Conservation (phyloP, 1,140 invertebrate species). For the Trichomalopsis sarcophagae region DNA sequence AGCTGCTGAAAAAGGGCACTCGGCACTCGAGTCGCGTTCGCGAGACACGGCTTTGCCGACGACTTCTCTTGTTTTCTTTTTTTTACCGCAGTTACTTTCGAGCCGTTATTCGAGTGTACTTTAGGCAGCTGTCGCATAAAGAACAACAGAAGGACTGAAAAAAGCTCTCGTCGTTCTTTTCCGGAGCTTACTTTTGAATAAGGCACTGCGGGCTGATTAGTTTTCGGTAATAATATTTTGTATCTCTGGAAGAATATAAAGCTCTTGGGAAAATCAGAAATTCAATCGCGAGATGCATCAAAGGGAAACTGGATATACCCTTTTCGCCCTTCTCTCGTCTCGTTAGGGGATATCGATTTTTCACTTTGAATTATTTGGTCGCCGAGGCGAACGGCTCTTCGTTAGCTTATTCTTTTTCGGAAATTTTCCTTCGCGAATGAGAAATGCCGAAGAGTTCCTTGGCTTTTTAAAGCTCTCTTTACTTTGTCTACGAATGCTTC, state of each 20-base stretch:
- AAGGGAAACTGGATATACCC: neutral
- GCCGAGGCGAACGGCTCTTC: neutral
- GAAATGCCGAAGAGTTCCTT: too few species aligned
- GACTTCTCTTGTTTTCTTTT: neutral
- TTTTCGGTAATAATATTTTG: neutral
- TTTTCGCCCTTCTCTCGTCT: neutral
- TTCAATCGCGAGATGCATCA: constrained; percentile 6
- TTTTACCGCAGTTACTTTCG: neutral
- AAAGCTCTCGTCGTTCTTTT: neutral
- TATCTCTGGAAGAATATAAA: neutral
- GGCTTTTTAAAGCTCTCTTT: too few species aligned
- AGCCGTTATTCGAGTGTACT: constrained; percentile 17
- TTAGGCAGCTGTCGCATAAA: constrained; percentile 15
- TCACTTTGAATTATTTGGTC: constrained; percentile 11
- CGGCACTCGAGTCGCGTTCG: neutral
- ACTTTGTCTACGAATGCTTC: too few species aligned
- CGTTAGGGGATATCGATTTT: constrained; percentile 1
- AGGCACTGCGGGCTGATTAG: neutral
- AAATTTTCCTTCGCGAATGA: neutral
- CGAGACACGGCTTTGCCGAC: too few species aligned
- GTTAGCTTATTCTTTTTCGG: neutral
- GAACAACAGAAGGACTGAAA: neutral
- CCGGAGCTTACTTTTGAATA: neutral
- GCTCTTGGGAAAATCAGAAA: neutral
- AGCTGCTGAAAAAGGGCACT: neutral